Conservation (phyloP, 2,888 invertebrate genomes). For the Disparrhopalites patrizii region DNA sequence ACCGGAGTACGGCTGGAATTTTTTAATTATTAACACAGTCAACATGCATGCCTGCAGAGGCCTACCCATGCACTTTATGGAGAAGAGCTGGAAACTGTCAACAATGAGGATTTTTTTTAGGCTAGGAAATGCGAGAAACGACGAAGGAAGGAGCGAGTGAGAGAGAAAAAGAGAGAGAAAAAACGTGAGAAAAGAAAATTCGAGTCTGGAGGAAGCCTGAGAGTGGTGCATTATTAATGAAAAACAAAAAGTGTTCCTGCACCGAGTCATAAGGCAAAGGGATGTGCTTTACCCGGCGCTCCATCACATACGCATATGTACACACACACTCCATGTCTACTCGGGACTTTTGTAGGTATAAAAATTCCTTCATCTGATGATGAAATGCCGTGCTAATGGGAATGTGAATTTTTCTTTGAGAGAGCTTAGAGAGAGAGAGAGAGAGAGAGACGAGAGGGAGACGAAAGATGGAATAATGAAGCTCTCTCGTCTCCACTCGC, state of each 20-base stretch:
- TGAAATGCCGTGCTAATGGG: conserved; percentile 20
- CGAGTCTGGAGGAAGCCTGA: not conserved
- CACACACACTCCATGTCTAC: too few species aligned
- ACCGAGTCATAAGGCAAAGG: not conserved
- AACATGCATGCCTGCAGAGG: not conserved
- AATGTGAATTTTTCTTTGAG: conserved; percentile 10
- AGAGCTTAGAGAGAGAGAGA: not conserved
- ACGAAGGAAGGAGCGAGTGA: not conserved
- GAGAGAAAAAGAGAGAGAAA: not conserved
- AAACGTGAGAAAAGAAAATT: conserved; percentile 1
- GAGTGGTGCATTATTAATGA: conserved; percentile 18
- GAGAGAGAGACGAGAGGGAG: too few species aligned
- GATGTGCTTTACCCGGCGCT: not conserved
- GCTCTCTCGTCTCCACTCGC: conserved; percentile 7
- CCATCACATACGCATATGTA: too few species aligned
- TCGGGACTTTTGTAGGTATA: too few species aligned
- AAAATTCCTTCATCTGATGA: conserved; percentile 12
- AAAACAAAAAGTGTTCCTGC: conserved; percentile 11
- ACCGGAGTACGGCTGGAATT: too few species aligned
- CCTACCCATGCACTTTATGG: too few species aligned
- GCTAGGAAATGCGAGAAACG: not conserved
- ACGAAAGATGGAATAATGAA: conserved; percentile 14
- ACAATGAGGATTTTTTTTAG: not conserved
- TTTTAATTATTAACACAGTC: conserved; percentile 3
- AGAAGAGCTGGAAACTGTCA: conserved; percentile 7